Base-by-base conservation (phyloP, 2,888 invertebrate species). In the Epinotia bilunana region DNA sequence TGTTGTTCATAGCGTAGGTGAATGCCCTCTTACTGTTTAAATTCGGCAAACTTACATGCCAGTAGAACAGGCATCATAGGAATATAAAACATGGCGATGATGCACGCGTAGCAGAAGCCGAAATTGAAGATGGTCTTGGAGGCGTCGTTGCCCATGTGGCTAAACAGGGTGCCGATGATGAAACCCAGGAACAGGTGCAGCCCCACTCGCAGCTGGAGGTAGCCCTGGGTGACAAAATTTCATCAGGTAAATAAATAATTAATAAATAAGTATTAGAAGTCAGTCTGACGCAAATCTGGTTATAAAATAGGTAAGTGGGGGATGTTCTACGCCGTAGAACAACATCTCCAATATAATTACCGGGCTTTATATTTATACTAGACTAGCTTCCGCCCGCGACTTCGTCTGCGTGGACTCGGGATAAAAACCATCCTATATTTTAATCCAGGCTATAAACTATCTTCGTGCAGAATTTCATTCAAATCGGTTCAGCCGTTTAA, bases 111-210 rank as follows among this genome's bases (percentile, higher is more conserved):
- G 82, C 97, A 97, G 86, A 97, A 98, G 12, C 97, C 97, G 84
- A 97, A 98, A 89, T 97, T 97, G 86, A 97, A 97, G 39, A 98
- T 90, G 0, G 97, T 97, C 86, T 97, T 97, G 0, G 97, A 96
- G 0, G 96, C 98, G 81, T 97, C 97, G 80, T 96, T 95, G 13
- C 97, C 98, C 90, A 97, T 96, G 74, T 95, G 95, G 57, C 95
- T 93, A 86, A 96, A 98, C 68, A 97, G 85, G 4, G 95, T 94
- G 0, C 97, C 97, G 13, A 97, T 94, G 13, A 97, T 92, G 4
- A 96, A 83, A 0, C 96, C 97, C 61, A 97, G 88, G 77, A 96
- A 95, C 74, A 96, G 86, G 79, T 97, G 96, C 81, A 97, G 91
- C 13, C 94, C 90, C 60, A 96, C 94, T 81, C 96, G 96, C n/a